Conservation (phyloP, 2,797 vertebrate genomes). For the Sardinella longiceps region DNA sequence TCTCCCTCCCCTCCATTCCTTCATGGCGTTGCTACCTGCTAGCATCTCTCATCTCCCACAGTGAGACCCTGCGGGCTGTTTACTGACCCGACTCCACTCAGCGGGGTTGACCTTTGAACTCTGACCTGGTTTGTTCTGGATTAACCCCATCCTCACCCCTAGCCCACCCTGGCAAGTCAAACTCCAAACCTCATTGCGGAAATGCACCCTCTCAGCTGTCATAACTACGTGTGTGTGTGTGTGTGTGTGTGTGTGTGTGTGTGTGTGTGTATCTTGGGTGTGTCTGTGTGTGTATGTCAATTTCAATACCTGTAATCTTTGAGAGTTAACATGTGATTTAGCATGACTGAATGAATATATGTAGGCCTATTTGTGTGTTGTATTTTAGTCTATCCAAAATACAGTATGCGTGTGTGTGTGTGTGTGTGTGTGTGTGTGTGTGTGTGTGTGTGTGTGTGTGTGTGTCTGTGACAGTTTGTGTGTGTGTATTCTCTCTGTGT, state of each 20-base stretch:
- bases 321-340: neutral
- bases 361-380: neutral
- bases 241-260: neutral
- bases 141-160: neutral
- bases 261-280: too few relatives aligned
- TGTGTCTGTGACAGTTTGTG: neutral
- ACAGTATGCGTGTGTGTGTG: neutral
- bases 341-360: too few relatives aligned
- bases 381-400: too few relatives aligned
- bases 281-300: neutral
- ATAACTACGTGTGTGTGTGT: neutral
- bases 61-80: neutral
- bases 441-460: neutral
- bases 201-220: neutral
- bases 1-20: too few relatives aligned
- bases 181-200: neutral
- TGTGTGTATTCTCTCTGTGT: neutral
- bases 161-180: neutral
- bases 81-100: neutral
- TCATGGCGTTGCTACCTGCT: neutral
- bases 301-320: too few relatives aligned
- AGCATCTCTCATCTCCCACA: neutral
- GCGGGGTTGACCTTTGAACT: neutral
- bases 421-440: neutral
- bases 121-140: conserved; percentile 8